These are phyloP conservation scores for Mechanitis messenoides DNA, from an alignment of 2,888 invertebrate genomes.

Conservation along the genomic window DNA sequence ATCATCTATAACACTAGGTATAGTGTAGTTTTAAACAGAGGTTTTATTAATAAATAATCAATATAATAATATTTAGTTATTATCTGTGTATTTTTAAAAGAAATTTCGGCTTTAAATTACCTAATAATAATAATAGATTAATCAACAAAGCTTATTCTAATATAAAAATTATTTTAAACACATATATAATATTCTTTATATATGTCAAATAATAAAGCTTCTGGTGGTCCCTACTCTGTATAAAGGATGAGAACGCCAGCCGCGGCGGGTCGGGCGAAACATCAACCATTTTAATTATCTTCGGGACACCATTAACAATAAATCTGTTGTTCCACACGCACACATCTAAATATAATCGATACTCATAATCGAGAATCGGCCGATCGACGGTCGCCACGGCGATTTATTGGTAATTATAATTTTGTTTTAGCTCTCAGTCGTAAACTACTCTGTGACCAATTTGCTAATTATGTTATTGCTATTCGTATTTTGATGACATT, in stretches of 20 bases:
- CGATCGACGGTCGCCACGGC: conserved; percentile 39
- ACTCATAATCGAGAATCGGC: conserved; percentile 47
- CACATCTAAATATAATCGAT: conserved; percentile 46
- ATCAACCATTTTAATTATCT: conserved; percentile 77
- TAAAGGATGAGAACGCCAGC: conserved; percentile 50
- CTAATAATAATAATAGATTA: too few relatives aligned
- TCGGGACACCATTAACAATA: conserved; percentile 76
- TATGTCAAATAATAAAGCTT: conserved; percentile 23
- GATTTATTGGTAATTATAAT: conserved; percentile 71
- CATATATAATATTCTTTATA: too few relatives aligned
- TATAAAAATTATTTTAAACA: too few relatives aligned
- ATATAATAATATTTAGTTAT: not conserved
- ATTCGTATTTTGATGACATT: conserved; percentile 20
- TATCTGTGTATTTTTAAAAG: too few relatives aligned
- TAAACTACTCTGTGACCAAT: conserved; percentile 69
- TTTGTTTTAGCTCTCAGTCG: conserved; percentile 59
- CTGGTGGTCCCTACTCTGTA: conserved; percentile 38
- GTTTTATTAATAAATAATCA: conserved; percentile 7
- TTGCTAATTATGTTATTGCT: conserved; percentile 49
- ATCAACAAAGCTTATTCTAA: too few relatives aligned
- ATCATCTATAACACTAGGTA: conserved; percentile 61
- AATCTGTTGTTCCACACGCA: conserved; percentile 63
- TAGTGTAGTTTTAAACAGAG: conserved; percentile 37
- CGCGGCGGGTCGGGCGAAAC: conserved; percentile 62
- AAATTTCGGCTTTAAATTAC: too few relatives aligned